Evolutionary conservation across 2,888 invertebrate genomes (phyloP).

Genomic region (Bombylius major): DNA sequence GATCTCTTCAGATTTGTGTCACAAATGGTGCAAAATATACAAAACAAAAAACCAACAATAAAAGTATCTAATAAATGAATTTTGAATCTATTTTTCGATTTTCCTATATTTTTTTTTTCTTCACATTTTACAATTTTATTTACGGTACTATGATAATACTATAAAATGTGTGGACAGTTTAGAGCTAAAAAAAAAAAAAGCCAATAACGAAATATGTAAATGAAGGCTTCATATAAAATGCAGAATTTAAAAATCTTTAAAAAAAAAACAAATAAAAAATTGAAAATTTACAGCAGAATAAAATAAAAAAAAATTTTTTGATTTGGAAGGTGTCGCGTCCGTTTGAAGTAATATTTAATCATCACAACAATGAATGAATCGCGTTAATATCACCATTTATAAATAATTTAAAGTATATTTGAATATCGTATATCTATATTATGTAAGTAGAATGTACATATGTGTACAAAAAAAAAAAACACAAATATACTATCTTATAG

Average conservation of each 20-base stretch:
- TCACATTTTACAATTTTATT: not conserved
- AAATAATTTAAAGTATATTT: no score
- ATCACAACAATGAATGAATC: not conserved
- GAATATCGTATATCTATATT: not conserved
- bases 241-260: no score
- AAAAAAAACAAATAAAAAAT: no score
- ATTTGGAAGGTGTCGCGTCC: not conserved
- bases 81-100: not conserved
- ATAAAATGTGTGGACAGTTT: not conserved
- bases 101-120: no score
- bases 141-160: not conserved
- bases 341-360: not conserved
- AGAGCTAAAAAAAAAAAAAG: not conserved
- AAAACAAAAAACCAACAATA: no score
- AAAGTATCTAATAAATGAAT: not conserved
- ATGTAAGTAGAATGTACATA: not conserved
- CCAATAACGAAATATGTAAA: not conserved
- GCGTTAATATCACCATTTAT: not conserved
- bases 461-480: no score
- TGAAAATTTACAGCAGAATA: not conserved
- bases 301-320: not conserved
- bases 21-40: constrained; percentile 11
- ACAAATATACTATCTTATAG: no score
- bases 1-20: constrained; percentile 11
- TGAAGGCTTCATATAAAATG: not conserved